Evolutionary conservation across 2,113 vertebrate species (phyloP), one percentile per base, ranked within the genome.

Genomic region (Ivindomyrus marchei): DNA sequence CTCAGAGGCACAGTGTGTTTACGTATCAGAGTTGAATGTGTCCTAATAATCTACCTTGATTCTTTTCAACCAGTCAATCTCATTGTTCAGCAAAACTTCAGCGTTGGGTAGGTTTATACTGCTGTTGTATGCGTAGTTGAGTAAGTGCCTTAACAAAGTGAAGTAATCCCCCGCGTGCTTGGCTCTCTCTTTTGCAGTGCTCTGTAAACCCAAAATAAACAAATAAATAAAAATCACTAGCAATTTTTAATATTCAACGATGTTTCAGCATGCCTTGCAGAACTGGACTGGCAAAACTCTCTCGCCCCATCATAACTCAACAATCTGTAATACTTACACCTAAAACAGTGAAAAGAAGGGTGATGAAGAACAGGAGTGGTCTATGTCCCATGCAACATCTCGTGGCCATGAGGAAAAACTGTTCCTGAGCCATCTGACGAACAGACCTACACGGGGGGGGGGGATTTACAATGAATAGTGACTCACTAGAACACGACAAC

Each of bases 341-440:
- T 58, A 99, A 95, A 93, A 99, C 98, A 49, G 98, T 99, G 92
- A 99, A 99, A 92, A 99, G 97, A 70, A 99, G 96, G 89, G 98
- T 99, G 94, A 99, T 99, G 93, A 99, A 99, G 95, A 99, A 99
- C 91, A 99, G 97, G 31, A 99, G 97, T 90, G 98, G 98, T 91
- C 98, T 96, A 92, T 99, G 98, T 93, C 98, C 98, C 98, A 99
- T 99, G 92, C 98, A 99, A 94, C 98, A 99, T 94, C 98, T 96
- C 36, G 98, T 99, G 90, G 98, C 98, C 98, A 99, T 99, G 92
- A 99, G 96, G 93, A 99, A 99, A 94, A 99, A 99, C 87, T 99
- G 98, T 91, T 99, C 98, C 93, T 99, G 98, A 58, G 98, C 97
- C 97, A 99, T 98, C 93, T 99, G 98, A 94, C 98, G 98, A 94